These are phyloP conservation scores for Megathymus violae DNA, from an alignment of 1,140 invertebrate genomes.

Conservation along the genomic window DNA sequence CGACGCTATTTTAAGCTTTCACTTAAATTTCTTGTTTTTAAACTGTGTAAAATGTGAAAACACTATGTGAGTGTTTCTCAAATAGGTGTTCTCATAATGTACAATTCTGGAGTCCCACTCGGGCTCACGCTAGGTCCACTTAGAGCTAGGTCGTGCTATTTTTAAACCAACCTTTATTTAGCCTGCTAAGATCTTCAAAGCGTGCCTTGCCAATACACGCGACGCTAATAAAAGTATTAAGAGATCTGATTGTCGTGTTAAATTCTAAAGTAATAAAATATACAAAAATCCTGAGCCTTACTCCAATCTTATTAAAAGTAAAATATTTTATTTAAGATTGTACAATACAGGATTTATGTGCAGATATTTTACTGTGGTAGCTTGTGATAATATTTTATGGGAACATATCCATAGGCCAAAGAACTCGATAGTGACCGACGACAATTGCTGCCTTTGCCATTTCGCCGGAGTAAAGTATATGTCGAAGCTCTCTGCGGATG, in stretches of 20 bases:
- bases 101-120: constrained; percentile 16
- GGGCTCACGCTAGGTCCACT: constrained; percentile 21
- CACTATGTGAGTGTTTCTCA: neutral
- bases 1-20: too few relatives aligned
- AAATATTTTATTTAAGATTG: too few relatives aligned
- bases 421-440: constrained; percentile 89
- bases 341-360: too few relatives aligned
- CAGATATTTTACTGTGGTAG: too few relatives aligned
- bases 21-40: too few relatives aligned
- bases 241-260: too few relatives aligned
- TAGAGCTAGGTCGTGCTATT: constrained; percentile 24
- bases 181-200: constrained; percentile 5
- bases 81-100: constrained; percentile 8
- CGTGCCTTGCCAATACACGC: constrained; percentile 16
- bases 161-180: constrained; percentile 24
- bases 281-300: too few relatives aligned
- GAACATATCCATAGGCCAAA: constrained; percentile 82
- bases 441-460: constrained; percentile 96
- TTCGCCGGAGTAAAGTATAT: constrained; percentile 92
- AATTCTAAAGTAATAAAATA: too few relatives aligned
- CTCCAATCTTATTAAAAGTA: too few relatives aligned
- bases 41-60: constrained; percentile 34
- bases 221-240: too few relatives aligned
- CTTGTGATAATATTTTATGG: neutral
- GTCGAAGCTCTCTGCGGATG: constrained; percentile 89